Evolutionary conservation across 2,888 invertebrate species (phyloP).

Genomic region (Boloria selene): DNA sequence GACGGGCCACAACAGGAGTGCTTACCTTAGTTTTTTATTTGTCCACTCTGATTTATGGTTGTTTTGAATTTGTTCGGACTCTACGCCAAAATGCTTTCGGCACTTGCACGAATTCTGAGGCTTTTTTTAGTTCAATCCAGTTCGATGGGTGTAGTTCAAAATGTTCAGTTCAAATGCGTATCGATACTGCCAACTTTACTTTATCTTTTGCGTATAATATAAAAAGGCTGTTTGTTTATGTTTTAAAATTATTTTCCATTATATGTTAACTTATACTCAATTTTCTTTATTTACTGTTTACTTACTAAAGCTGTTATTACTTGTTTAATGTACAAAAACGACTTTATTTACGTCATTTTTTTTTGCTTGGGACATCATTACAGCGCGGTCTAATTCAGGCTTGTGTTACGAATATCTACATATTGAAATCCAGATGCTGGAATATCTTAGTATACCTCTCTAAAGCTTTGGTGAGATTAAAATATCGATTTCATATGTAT

Average conservation of each 20-base stretch:
- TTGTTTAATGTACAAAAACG: too few species aligned
- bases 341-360: too few species aligned
- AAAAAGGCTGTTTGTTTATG: background rate
- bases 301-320: too few species aligned
- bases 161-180: constrained; percentile 39
- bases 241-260: background rate
- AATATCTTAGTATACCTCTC: too few species aligned
- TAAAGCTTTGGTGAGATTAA: too few species aligned
- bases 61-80: constrained; percentile 75
- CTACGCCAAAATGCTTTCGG: constrained; percentile 72
- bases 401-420: too few species aligned
- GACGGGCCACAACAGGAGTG: constrained; percentile 76
- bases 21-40: constrained; percentile 82
- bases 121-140: constrained; percentile 49
- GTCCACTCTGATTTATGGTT: constrained; percentile 76
- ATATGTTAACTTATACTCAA: too few species aligned
- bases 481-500: too few species aligned
- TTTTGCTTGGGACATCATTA: too few species aligned
- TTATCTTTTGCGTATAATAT: constrained; percentile 25
- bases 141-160: constrained; percentile 48
- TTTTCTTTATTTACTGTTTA: too few species aligned
- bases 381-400: too few species aligned
- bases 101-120: constrained; percentile 63
- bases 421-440: too few species aligned
- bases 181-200: constrained; percentile 38